These are phyloP conservation scores for Dicaeum eximium DNA, from an alignment of 2,113 vertebrate species.

Conservation along the genomic window DNA sequence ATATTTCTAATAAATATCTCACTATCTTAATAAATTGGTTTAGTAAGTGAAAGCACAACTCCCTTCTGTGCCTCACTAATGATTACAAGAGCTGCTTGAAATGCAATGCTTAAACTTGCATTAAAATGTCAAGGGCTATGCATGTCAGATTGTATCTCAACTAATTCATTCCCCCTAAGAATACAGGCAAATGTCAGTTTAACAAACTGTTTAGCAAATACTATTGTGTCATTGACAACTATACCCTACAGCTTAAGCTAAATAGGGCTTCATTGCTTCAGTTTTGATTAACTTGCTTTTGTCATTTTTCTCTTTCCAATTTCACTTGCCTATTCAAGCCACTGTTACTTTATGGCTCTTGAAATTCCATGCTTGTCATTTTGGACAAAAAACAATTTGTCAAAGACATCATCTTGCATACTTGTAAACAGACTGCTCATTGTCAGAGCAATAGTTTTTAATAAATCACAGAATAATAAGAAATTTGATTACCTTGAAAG, in stretches of 20 bases:
- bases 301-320: conserved; percentile 21
- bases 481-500: conserved; percentile 24
- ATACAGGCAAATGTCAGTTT: conserved; percentile 65
- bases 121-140: conserved; percentile 71
- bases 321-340: conserved; percentile 37
- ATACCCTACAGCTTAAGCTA: conserved; percentile 49
- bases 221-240: conserved; percentile 53
- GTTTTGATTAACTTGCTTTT: conserved; percentile 34
- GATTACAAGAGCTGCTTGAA: conserved; percentile 60
- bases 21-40: conserved; percentile 45
- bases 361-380: conserved; percentile 47
- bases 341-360: not conserved
- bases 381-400: conserved; percentile 44
- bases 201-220: conserved; percentile 70
- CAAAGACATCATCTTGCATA: conserved; percentile 30
- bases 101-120: conserved; percentile 64
- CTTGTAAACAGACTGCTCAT: conserved; percentile 58
- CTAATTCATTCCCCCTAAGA: conserved; percentile 63
- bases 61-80: conserved; percentile 35
- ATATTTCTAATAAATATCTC: conserved; percentile 43
- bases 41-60: conserved; percentile 40
- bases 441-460: conserved; percentile 46
- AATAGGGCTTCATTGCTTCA: conserved; percentile 16
- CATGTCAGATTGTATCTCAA: conserved; percentile 61
- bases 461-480: conserved; percentile 53